These are phyloP conservation scores for Spodoptera littoralis DNA, from an alignment of 2,888 invertebrate species.

Conservation along the genomic window DNA sequence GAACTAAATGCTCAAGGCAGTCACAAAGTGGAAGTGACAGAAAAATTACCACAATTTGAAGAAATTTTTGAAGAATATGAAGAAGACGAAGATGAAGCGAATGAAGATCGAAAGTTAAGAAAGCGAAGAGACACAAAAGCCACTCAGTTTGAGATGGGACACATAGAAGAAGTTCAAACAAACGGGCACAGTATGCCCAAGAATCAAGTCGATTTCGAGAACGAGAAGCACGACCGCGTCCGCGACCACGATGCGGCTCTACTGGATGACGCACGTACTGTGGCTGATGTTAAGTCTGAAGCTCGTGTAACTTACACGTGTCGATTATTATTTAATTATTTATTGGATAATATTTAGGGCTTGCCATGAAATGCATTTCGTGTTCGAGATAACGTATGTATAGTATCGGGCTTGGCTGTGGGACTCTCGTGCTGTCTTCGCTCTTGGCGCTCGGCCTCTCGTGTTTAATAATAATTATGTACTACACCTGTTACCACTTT, in stretches of 20 bases:
- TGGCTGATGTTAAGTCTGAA: constrained; percentile 68
- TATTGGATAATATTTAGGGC: constrained; percentile 80
- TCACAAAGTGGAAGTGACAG: constrained; percentile 63
- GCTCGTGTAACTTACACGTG: constrained; percentile 65
- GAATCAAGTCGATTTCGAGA: constrained; percentile 74
- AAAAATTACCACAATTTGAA: constrained; percentile 24
- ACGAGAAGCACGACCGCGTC: constrained; percentile 31
- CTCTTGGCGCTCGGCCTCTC: constrained; percentile 34
- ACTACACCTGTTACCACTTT: constrained; percentile 78
- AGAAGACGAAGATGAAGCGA: constrained; percentile 60
- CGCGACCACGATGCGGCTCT: constrained; percentile 49
- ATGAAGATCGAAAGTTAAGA: constrained; percentile 53
- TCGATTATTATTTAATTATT: constrained; percentile 75
- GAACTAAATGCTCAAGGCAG: constrained; percentile 71
- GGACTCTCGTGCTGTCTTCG: constrained; percentile 49
- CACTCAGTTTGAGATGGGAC: constrained; percentile 74
- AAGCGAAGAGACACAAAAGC: constrained; percentile 74
- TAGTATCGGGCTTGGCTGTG: constrained; percentile 61
- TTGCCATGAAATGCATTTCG: constrained; percentile 86
- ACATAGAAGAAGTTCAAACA: constrained; percentile 68
- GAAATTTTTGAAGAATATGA: constrained; percentile 54
- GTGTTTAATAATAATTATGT: constrained; percentile 48
- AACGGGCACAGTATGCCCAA: constrained; percentile 66
- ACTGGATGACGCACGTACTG: constrained; percentile 65
- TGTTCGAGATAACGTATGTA: constrained; percentile 53